A percentile compares a stretch with the other conserved stretches of the same genome.
These are phyloP conservation scores for Karalla daura DNA, from an alignment of 2,797 vertebrate species.

Conservation along the genomic window DNA sequence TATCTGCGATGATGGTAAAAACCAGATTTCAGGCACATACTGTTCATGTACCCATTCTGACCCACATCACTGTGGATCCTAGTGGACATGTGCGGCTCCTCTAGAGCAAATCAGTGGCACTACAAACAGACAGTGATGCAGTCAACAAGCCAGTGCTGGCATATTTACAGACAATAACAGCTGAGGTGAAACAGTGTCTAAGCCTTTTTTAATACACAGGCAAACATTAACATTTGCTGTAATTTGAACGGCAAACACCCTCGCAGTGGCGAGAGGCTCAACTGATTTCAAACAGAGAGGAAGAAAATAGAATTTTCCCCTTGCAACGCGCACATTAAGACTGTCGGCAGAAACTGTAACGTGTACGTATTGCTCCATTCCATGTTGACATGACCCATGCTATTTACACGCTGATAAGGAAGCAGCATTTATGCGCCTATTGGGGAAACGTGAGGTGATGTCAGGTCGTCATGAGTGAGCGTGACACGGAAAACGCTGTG, in stretches of 20 bases:
- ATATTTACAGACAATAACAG: conserved; percentile 45
- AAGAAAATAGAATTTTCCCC: not conserved
- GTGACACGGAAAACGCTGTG: conserved; percentile 36
- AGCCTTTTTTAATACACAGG: conserved; percentile 33
- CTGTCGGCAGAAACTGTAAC: no score
- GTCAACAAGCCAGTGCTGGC: conserved; percentile 39
- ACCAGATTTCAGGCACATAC: no score
- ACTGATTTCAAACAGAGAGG: not conserved
- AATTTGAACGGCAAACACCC: conserved; percentile 26
- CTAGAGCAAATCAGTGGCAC: conserved; percentile 10
- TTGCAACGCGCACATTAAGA: no score
- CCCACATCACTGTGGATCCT: not conserved
- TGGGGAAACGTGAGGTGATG: conserved; percentile 7
- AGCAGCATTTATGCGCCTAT: conserved; percentile 21
- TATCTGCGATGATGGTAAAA: no score
- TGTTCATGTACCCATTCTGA: conserved; percentile 9
- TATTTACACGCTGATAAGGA: conserved; percentile 15
- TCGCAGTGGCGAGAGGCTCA: conserved; percentile 5
- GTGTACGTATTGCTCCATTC: not conserved
- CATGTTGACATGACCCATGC: conserved; percentile 5
- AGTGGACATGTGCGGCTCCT: conserved; percentile 6
- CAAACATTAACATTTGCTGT: conserved; percentile 31
- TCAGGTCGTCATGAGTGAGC: conserved; percentile 32
- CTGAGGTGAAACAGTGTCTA: conserved; percentile 47
- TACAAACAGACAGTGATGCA: not conserved